Percentiles rank a stretch among this genome's conserved stretches.
phyloP scores from a whole-genome alignment of 2,888 invertebrate species.

The Strigamia crassipes region DNA sequence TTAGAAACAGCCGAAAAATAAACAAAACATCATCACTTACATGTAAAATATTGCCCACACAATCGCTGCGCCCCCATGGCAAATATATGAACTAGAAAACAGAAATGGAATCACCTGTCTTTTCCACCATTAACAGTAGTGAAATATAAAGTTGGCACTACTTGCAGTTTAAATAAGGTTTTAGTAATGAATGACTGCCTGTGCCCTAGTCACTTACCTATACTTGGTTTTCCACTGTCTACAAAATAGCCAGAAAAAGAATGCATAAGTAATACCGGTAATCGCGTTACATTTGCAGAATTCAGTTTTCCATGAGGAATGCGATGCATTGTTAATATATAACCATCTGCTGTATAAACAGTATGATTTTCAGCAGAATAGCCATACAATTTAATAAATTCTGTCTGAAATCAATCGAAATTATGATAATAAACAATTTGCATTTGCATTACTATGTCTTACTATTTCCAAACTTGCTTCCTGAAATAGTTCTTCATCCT shows the following conservation, averaged over 20 bases:
- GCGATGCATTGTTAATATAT: conserved; percentile 1
- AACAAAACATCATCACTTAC: too few species aligned
- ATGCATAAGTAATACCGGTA: not conserved
- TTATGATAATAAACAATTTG: too few species aligned
- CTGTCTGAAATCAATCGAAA: not conserved
- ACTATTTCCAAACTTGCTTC: not conserved
- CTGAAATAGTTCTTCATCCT: not conserved
- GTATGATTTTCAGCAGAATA: conserved; percentile 5
- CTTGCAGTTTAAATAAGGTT: too few species aligned
- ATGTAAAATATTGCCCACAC: too few species aligned
- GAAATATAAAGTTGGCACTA: too few species aligned
- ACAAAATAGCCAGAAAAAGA: not conserved
- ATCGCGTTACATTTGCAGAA: not conserved
- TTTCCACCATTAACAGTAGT: too few species aligned
- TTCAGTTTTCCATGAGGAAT: not conserved
- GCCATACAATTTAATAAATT: not conserved
- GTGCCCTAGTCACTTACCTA: not conserved
- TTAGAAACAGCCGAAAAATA: too few species aligned
- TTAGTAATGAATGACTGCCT: too few species aligned
- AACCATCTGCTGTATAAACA: not conserved
- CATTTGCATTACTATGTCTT: not conserved
- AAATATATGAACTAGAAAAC: too few species aligned
- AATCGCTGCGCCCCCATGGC: too few species aligned
- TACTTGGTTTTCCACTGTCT: conserved; percentile 3
- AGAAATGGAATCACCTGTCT: too few species aligned